phyloP scores from a whole-genome alignment of 2,113 vertebrate species.

The Rhinichthys klamathensis region DNA sequence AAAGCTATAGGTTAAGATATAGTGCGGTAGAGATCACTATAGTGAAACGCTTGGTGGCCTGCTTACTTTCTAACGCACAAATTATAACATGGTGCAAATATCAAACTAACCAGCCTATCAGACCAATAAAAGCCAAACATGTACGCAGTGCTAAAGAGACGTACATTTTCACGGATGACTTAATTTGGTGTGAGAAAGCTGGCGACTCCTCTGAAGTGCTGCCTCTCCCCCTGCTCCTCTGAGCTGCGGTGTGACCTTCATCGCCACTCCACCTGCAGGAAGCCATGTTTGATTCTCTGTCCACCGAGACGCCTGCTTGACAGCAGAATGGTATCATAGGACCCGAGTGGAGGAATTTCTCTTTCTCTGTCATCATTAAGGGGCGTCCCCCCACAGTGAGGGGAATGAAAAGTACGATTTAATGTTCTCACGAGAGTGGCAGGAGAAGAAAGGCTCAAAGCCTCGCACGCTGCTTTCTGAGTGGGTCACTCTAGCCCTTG shows the following conservation, averaged over 20 bases:
- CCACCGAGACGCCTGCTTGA: conserved; percentile 77
- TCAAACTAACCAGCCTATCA: conserved; percentile 29
- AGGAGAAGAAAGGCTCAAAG: conserved; percentile 83
- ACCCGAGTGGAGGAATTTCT: conserved; percentile 86
- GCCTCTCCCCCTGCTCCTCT: conserved; percentile 65
- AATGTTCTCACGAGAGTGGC: conserved; percentile 88
- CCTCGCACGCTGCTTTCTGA: conserved; percentile 81
- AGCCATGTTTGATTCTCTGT: conserved; percentile 86
- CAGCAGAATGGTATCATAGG: conserved; percentile 84
- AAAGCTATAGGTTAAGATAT: neutral
- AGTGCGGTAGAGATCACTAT: neutral
- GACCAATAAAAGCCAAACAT: conserved; percentile 51
- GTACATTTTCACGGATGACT: conserved; percentile 77
- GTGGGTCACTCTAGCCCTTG: conserved; percentile 84
- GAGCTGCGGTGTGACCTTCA: conserved; percentile 81
- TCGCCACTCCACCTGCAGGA: conserved; percentile 86
- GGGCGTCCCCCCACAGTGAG: conserved; percentile 83
- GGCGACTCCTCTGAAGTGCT: conserved; percentile 68
- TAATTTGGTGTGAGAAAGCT: conserved; percentile 83
- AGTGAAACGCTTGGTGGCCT: conserved; percentile 11
- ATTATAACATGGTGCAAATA: conserved; percentile 8
- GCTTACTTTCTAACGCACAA: neutral
- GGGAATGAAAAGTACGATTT: conserved; percentile 89
- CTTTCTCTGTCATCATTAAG: conserved; percentile 89
- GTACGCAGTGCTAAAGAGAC: conserved; percentile 53